Conservation (phyloP, 2,797 vertebrate species). For the Typhlichthys eigenmanni region DNA sequence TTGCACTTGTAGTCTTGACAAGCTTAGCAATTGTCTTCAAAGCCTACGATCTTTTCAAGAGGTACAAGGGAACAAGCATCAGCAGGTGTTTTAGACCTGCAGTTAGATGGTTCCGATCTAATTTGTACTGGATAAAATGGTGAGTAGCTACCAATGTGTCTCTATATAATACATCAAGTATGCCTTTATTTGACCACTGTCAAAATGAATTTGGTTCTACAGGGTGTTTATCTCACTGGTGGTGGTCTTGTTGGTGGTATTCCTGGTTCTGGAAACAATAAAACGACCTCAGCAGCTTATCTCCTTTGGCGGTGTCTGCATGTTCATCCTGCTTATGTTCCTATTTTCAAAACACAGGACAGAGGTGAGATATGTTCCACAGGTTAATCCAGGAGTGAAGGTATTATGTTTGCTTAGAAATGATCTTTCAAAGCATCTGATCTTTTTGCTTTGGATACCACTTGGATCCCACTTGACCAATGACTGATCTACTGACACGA, state of each 20-base stretch:
- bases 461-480: slow-evolving; percentile 45
- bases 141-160: slow-evolving; percentile 63
- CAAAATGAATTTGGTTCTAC: slow-evolving; percentile 20
- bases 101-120: slow-evolving; percentile 56
- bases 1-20: slow-evolving; percentile 85
- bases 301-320: slow-evolving; percentile 87
- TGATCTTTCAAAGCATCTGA: slow-evolving; percentile 52
- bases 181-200: neutral
- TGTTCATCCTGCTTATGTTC: slow-evolving; percentile 82
- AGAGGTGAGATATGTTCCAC: slow-evolving; percentile 70
- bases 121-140: slow-evolving; percentile 88
- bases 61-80: slow-evolving; percentile 76
- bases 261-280: slow-evolving; percentile 85
- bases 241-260: slow-evolving; percentile 78
- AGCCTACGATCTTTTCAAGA: slow-evolving; percentile 74
- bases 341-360: slow-evolving; percentile 84
- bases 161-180: slow-evolving; percentile 3
- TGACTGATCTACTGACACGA: slow-evolving; percentile 22
- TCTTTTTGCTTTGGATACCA: slow-evolving; percentile 34
- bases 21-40: slow-evolving; percentile 70
- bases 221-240: slow-evolving; percentile 80
- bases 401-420: slow-evolving; percentile 23
- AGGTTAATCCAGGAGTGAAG: neutral
- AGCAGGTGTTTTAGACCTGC: slow-evolving; percentile 63
- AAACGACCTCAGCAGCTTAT: slow-evolving; percentile 84